Evolutionary conservation across 2,113 vertebrate species (phyloP).

Genomic region (Dryoscopus gambensis): DNA sequence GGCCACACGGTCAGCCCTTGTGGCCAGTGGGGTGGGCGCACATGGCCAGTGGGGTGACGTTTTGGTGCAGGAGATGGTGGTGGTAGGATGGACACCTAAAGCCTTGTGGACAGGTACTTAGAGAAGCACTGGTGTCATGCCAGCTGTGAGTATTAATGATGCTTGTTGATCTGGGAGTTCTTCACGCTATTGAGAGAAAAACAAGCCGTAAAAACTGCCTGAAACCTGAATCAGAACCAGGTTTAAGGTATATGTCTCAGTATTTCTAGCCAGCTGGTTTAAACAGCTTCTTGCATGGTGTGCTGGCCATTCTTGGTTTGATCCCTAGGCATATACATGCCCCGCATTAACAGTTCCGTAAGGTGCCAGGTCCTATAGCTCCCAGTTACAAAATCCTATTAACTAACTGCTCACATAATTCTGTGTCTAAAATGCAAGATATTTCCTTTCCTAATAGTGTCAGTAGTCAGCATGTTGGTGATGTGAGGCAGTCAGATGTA

Average conservation of each 20-base stretch:
- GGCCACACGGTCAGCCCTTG: neutral
- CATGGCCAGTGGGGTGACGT: rapidly evolving
- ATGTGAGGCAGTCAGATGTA: neutral
- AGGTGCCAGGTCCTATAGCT: neutral
- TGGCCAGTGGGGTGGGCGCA: neutral
- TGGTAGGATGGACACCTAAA: neutral
- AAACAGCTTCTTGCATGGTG: neutral
- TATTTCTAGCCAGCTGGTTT: neutral
- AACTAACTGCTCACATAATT: neutral
- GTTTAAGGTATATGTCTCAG: neutral
- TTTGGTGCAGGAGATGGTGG: neutral
- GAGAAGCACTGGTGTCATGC: neutral
- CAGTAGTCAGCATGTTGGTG: neutral
- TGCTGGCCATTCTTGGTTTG: neutral
- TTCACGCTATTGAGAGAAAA: neutral
- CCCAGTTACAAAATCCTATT: neutral
- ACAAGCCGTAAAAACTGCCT: neutral
- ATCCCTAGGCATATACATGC: neutral
- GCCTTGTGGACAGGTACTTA: neutral
- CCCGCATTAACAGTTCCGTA: neutral
- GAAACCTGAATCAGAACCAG: neutral
- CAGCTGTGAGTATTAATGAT: neutral
- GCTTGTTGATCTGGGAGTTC: neutral
- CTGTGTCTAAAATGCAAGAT: neutral
- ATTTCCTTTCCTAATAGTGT: neutral